phyloP scores from a whole-genome alignment of 2,888 invertebrate genomes.

The Conistra vaccinii region DNA sequence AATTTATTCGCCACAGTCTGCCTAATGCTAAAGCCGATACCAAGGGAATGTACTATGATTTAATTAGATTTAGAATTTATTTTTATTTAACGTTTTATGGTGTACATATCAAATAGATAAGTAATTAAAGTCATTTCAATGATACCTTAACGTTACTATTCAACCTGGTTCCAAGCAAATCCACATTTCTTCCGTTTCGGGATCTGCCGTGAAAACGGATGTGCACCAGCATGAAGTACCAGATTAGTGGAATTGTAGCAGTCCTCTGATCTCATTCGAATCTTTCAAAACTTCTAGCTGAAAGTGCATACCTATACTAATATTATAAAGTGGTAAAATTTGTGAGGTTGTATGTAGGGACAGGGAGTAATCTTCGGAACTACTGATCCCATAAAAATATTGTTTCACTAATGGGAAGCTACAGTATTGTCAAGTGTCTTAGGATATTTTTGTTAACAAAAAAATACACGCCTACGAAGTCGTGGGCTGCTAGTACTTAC shows the following conservation, averaged over 20 bases:
- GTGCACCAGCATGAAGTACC: background rate
- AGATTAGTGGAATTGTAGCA: background rate
- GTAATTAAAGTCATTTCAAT: constrained; percentile 5
- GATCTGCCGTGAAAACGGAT: background rate
- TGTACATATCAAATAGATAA: constrained; percentile 10
- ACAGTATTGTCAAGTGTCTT: too few species aligned
- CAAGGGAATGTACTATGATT: constrained; percentile 59
- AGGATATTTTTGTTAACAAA: too few species aligned
- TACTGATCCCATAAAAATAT: too few species aligned
- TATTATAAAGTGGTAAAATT: too few species aligned
- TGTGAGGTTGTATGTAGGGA: too few species aligned
- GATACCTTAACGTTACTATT: background rate
- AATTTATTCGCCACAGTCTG: constrained; percentile 70
- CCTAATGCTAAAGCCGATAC: constrained; percentile 62
- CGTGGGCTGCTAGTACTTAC: background rate
- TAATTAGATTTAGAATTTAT: constrained; percentile 29
- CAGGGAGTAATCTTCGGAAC: too few species aligned
- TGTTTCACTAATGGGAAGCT: too few species aligned
- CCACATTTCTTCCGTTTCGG: background rate
- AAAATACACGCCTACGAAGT: too few species aligned
- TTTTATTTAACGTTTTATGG: constrained; percentile 5
- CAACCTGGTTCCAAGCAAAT: too few species aligned
- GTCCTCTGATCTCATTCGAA: background rate
- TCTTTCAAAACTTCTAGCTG: background rate
- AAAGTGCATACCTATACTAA: background rate